Evolutionary conservation across 1,140 invertebrate species (phyloP).

Genomic region (Eupristina koningsbergeri): DNA sequence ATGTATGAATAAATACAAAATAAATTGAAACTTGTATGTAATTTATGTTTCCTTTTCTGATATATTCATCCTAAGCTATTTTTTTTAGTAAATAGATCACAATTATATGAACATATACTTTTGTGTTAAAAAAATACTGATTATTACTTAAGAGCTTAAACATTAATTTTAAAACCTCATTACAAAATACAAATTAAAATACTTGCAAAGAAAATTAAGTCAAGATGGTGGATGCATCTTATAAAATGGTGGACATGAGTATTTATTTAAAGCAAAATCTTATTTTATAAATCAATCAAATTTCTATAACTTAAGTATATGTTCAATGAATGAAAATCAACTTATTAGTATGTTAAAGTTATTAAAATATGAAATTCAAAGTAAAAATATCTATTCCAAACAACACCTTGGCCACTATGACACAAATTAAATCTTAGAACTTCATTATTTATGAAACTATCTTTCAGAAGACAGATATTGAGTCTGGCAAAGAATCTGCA

Average conservation of each 20-base stretch:
- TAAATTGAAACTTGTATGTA: constrained; percentile 42
- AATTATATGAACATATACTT: no score
- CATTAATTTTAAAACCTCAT: no score
- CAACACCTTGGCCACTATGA: constrained; percentile 53
- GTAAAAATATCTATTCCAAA: constrained; percentile 58
- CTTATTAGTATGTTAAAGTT: not conserved
- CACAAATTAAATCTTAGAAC: constrained; percentile 32
- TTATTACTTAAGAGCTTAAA: no score
- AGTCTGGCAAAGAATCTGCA: constrained; percentile 78
- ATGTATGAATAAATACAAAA: constrained; percentile 38
- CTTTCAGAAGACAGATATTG: constrained; percentile 77
- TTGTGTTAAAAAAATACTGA: no score
- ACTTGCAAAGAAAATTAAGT: constrained; percentile 16
- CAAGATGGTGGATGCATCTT: constrained; percentile 59
- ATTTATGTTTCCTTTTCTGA: constrained; percentile 40
- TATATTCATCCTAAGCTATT: not conserved
- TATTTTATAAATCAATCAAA: not conserved
- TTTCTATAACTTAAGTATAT: no score
- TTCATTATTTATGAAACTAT: constrained; percentile 51
- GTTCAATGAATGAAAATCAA: not conserved
- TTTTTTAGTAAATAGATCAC: no score
- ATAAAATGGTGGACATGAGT: constrained; percentile 57
- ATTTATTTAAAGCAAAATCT: not conserved
- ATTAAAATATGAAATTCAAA: not conserved
- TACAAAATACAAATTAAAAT: no score